These are phyloP conservation scores for Otis tarda DNA, from an alignment of 2,113 vertebrate genomes.

Conservation along the genomic window DNA sequence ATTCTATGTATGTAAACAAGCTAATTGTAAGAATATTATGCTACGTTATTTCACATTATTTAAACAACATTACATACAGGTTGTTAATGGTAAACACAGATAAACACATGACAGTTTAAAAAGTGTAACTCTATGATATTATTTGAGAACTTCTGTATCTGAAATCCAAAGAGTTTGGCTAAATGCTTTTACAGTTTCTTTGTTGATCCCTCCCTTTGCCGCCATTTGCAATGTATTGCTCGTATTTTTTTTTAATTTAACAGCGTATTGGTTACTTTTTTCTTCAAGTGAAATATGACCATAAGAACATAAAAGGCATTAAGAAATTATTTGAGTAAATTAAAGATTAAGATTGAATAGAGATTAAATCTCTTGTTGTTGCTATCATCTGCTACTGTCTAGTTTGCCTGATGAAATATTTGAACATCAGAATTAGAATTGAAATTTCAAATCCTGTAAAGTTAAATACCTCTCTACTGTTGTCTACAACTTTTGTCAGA, in stretches of 20 bases:
- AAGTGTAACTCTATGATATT: not conserved
- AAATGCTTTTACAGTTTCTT: not conserved
- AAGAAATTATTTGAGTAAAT: not conserved
- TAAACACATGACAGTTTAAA: not conserved
- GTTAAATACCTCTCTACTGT: not conserved
- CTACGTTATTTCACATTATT: not conserved
- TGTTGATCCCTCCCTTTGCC: rapidly evolving
- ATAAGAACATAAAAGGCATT: not conserved
- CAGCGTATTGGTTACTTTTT: not conserved
- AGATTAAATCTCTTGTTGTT: not conserved
- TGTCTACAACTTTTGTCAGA: not conserved
- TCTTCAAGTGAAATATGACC: not conserved
- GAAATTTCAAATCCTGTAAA: not conserved
- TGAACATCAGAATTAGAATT: not conserved
- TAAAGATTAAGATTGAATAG: not conserved
- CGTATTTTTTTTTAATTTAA: not conserved
- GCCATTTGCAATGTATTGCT: not conserved
- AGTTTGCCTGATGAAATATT: not conserved
- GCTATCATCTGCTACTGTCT: not conserved
- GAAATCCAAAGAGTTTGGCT: not conserved
- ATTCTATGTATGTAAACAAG: not conserved
- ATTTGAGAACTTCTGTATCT: not conserved
- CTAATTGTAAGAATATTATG: not conserved
- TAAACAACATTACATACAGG: not conserved
- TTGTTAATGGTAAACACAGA: not conserved